Evolutionary conservation across 2,888 invertebrate genomes (phyloP).

Genomic region (Ephialtes manifestator): DNA sequence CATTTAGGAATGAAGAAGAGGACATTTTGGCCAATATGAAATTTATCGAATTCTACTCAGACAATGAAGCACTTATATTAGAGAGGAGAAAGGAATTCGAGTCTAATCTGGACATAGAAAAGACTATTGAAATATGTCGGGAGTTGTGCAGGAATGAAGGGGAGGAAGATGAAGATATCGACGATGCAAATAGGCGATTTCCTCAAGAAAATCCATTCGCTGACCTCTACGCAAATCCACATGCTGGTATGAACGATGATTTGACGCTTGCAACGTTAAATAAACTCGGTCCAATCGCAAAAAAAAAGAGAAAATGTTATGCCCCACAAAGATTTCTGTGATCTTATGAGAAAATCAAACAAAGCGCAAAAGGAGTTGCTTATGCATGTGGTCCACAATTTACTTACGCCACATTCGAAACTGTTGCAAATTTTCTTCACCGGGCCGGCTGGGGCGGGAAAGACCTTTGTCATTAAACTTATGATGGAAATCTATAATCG

Average conservation of each 20-base stretch:
- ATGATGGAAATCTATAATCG: conserved; percentile 84
- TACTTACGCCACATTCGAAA: conserved; percentile 6
- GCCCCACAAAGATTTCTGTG: conserved; percentile 67
- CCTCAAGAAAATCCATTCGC: conserved; percentile 73
- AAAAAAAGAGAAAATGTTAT: conserved; percentile 76
- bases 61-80: conserved; percentile 77
- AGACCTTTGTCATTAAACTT: conserved; percentile 79
- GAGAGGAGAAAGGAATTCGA: conserved; percentile 78
- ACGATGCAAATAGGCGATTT: conserved; percentile 55
- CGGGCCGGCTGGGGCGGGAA: conserved; percentile 75
- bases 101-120: conserved; percentile 78
- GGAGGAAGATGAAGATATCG: conserved; percentile 65
- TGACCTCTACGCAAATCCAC: conserved; percentile 69
- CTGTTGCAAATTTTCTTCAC: conserved; percentile 67
- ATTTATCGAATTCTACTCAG: conserved; percentile 78
- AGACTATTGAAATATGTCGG: conserved; percentile 69
- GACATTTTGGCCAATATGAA: conserved; percentile 80
- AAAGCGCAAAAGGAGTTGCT: conserved; percentile 26
- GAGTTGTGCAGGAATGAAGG: conserved; percentile 24
- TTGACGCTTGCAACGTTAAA: conserved; percentile 72
- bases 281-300: conserved; percentile 73
- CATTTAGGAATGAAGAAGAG: conserved; percentile 81
- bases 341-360: conserved; percentile 68
- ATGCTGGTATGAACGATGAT: conserved; percentile 71
- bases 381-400: conserved; percentile 48